These are phyloP conservation scores for Platalea minor DNA, from an alignment of 2,797 vertebrate genomes.

Conservation along the genomic window DNA sequence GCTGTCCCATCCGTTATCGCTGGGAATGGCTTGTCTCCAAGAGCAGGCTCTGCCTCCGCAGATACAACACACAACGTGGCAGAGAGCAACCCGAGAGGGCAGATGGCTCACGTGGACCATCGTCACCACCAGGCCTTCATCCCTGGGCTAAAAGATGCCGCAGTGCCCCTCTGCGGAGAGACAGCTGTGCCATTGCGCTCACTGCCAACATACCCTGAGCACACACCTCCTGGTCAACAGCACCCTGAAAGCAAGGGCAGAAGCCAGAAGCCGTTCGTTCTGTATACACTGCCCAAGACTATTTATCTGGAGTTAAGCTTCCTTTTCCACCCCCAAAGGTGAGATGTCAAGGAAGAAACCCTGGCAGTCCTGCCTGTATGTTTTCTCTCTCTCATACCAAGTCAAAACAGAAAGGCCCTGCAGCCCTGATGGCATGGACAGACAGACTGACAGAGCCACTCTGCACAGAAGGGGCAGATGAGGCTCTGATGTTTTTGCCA, in stretches of 20 bases:
- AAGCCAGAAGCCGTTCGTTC: background rate
- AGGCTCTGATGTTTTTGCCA: background rate
- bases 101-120: background rate
- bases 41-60: constrained; percentile 5
- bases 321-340: background rate
- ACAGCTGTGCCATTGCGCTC: fast-evolving
- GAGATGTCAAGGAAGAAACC: background rate
- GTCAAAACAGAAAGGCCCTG: background rate
- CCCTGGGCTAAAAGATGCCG: background rate
- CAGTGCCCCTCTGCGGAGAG: constrained; percentile 27
- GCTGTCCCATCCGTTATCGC: background rate
- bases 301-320: background rate
- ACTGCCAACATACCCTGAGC: background rate
- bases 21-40: background rate
- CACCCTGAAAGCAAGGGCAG: background rate
- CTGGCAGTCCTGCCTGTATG: background rate
- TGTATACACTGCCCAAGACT: background rate
- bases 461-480: background rate
- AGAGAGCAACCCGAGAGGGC: background rate
- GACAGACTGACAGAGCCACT: background rate
- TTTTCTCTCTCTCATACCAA: background rate
- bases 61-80: background rate
- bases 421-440: background rate
- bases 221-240: background rate
- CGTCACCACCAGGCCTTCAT: background rate